Conservation (phyloP, 2,888 invertebrate genomes). For the Machimus atricapillus region DNA sequence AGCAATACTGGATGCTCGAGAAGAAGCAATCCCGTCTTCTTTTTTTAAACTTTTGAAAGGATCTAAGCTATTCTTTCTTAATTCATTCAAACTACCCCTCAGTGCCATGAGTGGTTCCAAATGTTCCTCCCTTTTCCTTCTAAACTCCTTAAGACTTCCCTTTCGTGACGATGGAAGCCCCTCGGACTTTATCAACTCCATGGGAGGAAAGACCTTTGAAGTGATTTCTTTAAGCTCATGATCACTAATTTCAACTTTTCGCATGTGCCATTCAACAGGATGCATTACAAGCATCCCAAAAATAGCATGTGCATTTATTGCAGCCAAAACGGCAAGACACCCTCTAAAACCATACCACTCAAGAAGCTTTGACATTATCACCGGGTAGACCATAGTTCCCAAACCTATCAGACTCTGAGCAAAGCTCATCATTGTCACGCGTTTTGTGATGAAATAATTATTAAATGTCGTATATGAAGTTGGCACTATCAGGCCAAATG, state of each 20-base stretch:
- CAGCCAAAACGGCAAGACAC: conserved; percentile 72
- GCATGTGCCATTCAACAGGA: conserved; percentile 76
- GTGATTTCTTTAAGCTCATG: conserved; percentile 50
- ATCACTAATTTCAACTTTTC: conserved; percentile 63
- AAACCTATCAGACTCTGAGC: conserved; percentile 76
- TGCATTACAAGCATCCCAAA: conserved; percentile 76
- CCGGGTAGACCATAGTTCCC: conserved; percentile 73
- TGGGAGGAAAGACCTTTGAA: conserved; percentile 15
- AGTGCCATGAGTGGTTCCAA: conserved; percentile 42
- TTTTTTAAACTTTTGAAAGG: conserved; percentile 8
- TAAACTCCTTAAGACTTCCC: background rate
- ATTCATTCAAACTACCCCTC: background rate
- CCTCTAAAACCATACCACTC: conserved; percentile 74
- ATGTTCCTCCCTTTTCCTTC: background rate
- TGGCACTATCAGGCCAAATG: conserved; percentile 76
- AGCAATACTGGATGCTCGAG: conserved; percentile 57
- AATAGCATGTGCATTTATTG: conserved; percentile 71
- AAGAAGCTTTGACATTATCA: conserved; percentile 69
- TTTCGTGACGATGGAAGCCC: background rate
- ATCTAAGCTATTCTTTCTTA: background rate
- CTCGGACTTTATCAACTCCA: background rate
- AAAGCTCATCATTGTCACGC: conserved; percentile 76
- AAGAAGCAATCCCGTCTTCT: conserved; percentile 41
- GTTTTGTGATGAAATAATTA: conserved; percentile 73
- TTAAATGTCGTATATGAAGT: conserved; percentile 77